Conservation (phyloP, 2,113 vertebrate genomes). For the Ciconia boyciana region DNA sequence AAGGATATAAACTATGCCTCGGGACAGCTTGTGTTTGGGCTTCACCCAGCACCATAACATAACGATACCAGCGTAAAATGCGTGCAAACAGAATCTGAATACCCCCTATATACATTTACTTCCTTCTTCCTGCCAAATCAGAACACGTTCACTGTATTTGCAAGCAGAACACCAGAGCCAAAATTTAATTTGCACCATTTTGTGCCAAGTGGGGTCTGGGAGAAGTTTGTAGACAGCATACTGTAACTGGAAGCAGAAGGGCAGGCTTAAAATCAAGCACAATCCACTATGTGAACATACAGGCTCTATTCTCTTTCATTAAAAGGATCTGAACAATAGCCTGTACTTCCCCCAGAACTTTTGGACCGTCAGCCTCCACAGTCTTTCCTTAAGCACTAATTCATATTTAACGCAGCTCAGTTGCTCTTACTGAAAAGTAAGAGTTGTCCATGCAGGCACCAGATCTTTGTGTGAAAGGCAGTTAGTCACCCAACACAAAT, state of each 20-base stretch:
- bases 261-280: neutral
- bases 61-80: neutral
- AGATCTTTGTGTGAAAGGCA: neutral
- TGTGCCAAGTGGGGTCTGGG: neutral
- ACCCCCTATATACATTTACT: neutral
- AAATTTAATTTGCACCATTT: neutral
- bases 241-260: neutral
- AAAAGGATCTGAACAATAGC: neutral
- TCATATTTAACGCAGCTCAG: neutral
- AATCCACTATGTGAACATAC: neutral
- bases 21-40: neutral
- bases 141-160: neutral
- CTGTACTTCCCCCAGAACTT: neutral
- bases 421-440: neutral
- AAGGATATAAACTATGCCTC: neutral
- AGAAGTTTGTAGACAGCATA: neutral
- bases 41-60: neutral
- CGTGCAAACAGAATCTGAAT: neutral
- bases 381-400: neutral
- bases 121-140: neutral
- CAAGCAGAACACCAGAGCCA: neutral
- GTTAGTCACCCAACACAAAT: neutral
- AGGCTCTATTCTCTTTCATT: neutral
- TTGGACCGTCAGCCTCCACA: neutral
- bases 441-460: neutral